phyloP scores from a whole-genome alignment of 2,797 vertebrate genomes.

The Aphelocoma californica region DNA sequence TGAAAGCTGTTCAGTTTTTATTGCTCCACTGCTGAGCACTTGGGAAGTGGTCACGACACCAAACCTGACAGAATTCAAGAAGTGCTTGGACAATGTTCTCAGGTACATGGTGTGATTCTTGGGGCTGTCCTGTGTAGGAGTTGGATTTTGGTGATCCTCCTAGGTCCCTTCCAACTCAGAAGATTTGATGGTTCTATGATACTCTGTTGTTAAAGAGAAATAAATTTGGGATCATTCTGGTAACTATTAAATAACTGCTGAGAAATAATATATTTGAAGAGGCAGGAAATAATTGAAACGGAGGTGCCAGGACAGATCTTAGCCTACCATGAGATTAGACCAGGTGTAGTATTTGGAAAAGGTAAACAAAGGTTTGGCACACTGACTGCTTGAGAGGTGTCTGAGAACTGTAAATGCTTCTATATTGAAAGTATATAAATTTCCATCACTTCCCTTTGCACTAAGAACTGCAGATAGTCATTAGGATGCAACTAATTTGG shows the following conservation, averaged over 20 bases:
- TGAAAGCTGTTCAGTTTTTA: background rate
- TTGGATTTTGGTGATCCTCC: background rate
- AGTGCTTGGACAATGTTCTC: background rate
- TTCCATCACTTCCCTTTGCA: background rate
- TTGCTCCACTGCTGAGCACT: background rate
- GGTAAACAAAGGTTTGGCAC: background rate
- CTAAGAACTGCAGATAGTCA: background rate
- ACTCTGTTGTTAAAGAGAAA: background rate
- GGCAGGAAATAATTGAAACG: background rate
- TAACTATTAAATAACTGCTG: background rate
- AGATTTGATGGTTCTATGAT: background rate
- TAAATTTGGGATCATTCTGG: background rate
- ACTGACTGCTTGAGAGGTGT: background rate
- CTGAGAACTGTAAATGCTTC: background rate
- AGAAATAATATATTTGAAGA: background rate
- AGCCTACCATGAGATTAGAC: background rate
- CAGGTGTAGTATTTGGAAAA: background rate
- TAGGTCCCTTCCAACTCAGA: background rate
- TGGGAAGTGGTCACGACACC: background rate
- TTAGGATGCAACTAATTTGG: conserved; percentile 29
- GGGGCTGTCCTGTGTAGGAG: background rate
- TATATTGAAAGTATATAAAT: background rate
- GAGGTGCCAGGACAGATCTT: background rate
- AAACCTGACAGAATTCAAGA: background rate
- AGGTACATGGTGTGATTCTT: background rate